Evolutionary conservation across 2,888 invertebrate species (phyloP).

Genomic region (Therioaphis trifolii): DNA sequence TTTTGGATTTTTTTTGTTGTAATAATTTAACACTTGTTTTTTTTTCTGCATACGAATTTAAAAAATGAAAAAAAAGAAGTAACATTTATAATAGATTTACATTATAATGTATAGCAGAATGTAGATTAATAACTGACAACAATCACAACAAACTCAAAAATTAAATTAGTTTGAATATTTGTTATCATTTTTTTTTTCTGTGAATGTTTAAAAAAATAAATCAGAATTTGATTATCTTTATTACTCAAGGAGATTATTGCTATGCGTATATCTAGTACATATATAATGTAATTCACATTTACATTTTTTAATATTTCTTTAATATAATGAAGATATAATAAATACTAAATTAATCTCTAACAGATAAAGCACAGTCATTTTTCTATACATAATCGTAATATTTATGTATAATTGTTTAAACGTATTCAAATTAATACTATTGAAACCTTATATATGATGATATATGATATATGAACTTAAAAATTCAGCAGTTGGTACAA

Average conservation of each 20-base stretch:
- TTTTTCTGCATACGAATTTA: neutral
- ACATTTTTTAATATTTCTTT: too few relatives aligned
- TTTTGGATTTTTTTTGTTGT: neutral
- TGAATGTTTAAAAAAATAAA: too few relatives aligned
- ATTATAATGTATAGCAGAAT: neutral
- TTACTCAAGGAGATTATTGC: too few relatives aligned
- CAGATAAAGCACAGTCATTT: neutral
- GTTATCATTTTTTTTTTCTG: too few relatives aligned
- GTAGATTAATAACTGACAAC: too few relatives aligned
- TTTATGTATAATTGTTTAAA: neutral
- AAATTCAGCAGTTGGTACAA: neutral
- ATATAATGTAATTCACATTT: too few relatives aligned
- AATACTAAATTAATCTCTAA: neutral
- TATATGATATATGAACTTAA: neutral
- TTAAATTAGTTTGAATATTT: too few relatives aligned
- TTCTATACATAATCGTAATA: neutral
- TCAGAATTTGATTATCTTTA: too few relatives aligned
- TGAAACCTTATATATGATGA: too few relatives aligned
- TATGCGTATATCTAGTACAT: too few relatives aligned
- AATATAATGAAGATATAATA: neutral
- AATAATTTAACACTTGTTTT: neutral
- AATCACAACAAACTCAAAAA: too few relatives aligned
- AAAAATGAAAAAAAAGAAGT: too few relatives aligned
- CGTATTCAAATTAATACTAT: neutral
- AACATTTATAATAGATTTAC: neutral